phyloP scores from a whole-genome alignment of 2,888 invertebrate species.

The Diploptera punctata region DNA sequence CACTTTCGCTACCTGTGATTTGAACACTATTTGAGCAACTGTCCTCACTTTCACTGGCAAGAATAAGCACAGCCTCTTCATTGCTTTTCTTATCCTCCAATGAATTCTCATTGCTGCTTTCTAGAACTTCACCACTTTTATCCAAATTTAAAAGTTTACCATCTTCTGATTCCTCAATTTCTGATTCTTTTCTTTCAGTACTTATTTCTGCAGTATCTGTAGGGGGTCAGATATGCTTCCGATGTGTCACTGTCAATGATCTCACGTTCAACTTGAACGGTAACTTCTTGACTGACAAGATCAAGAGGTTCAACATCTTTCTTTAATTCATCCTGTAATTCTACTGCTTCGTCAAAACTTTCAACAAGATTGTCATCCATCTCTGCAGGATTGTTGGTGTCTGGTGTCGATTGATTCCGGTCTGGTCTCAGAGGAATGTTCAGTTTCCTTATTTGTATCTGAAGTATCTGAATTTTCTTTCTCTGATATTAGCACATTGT shows the following conservation, averaged over 20 bases:
- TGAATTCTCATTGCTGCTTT: constrained; percentile 20
- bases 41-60: constrained; percentile 20
- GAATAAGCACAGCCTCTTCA: constrained; percentile 35
- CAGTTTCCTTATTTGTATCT: too few species aligned
- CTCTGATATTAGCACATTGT: neutral
- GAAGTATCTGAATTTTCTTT: neutral
- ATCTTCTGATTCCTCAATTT: constrained; percentile 50
- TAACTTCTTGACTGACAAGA: constrained; percentile 35
- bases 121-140: neutral
- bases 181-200: constrained; percentile 47
- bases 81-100: constrained; percentile 44
- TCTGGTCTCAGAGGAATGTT: neutral
- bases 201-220: constrained; percentile 60
- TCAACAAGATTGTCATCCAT: constrained; percentile 35
- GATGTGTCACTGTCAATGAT: constrained; percentile 71
- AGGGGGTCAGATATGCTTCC: constrained; percentile 71
- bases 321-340: constrained; percentile 11
- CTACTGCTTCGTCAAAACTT: constrained; percentile 27
- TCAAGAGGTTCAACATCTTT: constrained; percentile 9
- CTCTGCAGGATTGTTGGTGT: neutral
- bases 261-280: constrained; percentile 60
- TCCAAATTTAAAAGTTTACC: constrained; percentile 43
- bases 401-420: neutral
- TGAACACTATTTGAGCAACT: constrained; percentile 15
- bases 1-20: constrained; percentile 37